Evolutionary conservation across 2,888 invertebrate genomes (phyloP).

Genomic region (Acrocyrtus sp.): DNA sequence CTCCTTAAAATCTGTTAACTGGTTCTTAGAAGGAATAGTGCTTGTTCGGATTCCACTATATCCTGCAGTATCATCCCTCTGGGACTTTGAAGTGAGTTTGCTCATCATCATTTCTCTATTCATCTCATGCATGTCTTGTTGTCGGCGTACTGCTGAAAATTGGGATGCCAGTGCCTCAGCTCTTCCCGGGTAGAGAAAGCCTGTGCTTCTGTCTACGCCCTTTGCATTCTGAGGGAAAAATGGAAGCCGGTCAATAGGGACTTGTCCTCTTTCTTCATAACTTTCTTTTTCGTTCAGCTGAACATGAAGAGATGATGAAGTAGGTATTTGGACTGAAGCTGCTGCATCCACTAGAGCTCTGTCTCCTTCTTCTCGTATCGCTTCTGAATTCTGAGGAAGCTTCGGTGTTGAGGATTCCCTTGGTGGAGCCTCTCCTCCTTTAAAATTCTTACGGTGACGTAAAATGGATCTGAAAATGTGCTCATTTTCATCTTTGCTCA

Average conservation of each 20-base stretch:
- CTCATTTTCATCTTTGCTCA: constrained; percentile 20
- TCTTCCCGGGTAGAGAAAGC: background rate
- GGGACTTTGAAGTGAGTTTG: constrained; percentile 23
- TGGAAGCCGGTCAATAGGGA: constrained; percentile 28
- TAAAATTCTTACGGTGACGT: constrained; percentile 38
- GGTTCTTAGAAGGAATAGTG: constrained; percentile 2
- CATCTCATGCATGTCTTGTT: constrained; percentile 15
- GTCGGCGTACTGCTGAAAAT: constrained; percentile 6
- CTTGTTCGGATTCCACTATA: constrained; percentile 14
- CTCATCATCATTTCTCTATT: constrained; percentile 33
- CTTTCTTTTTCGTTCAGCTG: background rate
- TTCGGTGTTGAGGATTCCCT: constrained; percentile 7
- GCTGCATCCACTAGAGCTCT: background rate
- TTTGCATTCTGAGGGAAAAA: background rate
- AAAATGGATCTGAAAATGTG: constrained; percentile 30
- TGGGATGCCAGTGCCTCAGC: background rate
- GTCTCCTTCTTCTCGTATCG: background rate
- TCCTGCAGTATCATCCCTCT: constrained; percentile 26
- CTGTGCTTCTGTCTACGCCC: background rate
- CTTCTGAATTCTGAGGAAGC: too few relatives aligned
- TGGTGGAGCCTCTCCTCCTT: constrained; percentile 6
- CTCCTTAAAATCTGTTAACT: constrained; percentile 24
- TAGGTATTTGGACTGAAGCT: background rate
- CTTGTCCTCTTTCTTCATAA: constrained; percentile 17
- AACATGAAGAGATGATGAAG: background rate